Percentiles rank a stretch among this genome's conserved stretches.
Evolutionary conservation across 2,888 invertebrate genomes (phyloP).

Genomic region (Patella depressa): DNA sequence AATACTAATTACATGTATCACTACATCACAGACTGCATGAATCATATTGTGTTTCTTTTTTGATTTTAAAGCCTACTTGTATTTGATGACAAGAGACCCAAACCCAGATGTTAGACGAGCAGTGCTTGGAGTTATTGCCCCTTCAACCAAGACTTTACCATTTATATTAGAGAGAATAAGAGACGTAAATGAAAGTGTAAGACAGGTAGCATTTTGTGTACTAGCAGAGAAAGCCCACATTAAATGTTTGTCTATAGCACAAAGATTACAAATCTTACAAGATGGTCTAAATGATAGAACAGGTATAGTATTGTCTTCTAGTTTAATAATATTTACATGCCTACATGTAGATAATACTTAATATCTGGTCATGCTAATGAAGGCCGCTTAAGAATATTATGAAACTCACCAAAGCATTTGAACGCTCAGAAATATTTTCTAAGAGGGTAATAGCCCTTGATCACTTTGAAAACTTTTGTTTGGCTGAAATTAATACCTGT

Average conservation of each 20-base stretch:
- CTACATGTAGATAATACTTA: too few relatives aligned
- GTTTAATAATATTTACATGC: too few relatives aligned
- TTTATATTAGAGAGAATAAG: conserved; percentile 81
- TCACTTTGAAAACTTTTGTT: too few relatives aligned
- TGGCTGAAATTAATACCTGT: too few relatives aligned
- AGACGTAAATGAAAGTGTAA: conserved; percentile 84
- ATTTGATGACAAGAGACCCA: conserved; percentile 76
- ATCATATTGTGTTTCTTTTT: neutral
- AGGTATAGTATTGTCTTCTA: conserved; percentile 57
- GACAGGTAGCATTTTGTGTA: conserved; percentile 75
- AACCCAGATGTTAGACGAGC: conserved; percentile 81
- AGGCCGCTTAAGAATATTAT: too few relatives aligned
- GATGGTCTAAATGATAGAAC: conserved; percentile 79
- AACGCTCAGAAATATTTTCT: too few relatives aligned
- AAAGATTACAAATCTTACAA: conserved; percentile 77
- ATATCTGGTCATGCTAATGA: too few relatives aligned
- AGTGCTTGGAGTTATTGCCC: conserved; percentile 82
- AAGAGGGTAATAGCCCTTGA: too few relatives aligned
- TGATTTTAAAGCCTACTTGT: conserved; percentile 62
- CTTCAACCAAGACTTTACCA: conserved; percentile 80
- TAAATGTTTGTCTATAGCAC: conserved; percentile 77
- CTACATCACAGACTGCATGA: neutral
- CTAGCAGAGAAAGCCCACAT: conserved; percentile 75
- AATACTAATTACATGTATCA: neutral
- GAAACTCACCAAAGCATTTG: too few relatives aligned